phyloP scores from a whole-genome alignment of 30 jellyfish, hydroid and myxozoan genomes.

The Hydractinia echinata region DNA sequence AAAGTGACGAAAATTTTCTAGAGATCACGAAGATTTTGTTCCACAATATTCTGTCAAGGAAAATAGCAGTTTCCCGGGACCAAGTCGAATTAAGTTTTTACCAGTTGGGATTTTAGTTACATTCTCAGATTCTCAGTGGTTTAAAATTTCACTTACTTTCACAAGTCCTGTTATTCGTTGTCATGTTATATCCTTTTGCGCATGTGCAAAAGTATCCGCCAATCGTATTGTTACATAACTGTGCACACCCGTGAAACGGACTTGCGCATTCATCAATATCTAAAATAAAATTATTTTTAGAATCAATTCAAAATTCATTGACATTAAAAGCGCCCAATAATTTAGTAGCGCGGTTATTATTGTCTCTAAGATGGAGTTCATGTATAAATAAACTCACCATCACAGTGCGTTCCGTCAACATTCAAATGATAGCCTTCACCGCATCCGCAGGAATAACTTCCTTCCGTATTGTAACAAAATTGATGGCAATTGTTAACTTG shows the following conservation, averaged over 20 bases:
- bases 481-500: slow-evolving; percentile 52
- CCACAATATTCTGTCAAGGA: too few relatives aligned
- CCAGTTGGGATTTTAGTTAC: neutral
- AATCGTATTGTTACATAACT: slow-evolving; percentile 23
- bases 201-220: slow-evolving; percentile 42
- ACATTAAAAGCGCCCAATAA: too few relatives aligned
- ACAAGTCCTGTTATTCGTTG: slow-evolving; percentile 60
- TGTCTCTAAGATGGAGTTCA: neutral
- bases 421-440: slow-evolving; percentile 53
- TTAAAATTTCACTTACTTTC: slow-evolving; percentile 45
- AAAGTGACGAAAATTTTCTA: neutral
- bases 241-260: slow-evolving; percentile 20
- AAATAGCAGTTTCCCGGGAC: neutral
- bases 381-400: slow-evolving; percentile 6
- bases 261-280: slow-evolving; percentile 38
- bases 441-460: slow-evolving; percentile 69
- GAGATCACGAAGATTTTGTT: neutral
- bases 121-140: neutral
- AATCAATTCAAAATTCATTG: too few relatives aligned
- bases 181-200: slow-evolving; percentile 25
- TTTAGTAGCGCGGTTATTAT: too few relatives aligned
- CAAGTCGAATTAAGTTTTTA: neutral
- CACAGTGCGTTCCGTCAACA: slow-evolving; percentile 29
- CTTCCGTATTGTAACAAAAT: slow-evolving; percentile 60
- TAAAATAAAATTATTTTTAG: neutral